Percentiles rank a stretch among this genome's conserved stretches.
phyloP scores from a whole-genome alignment of 2,888 invertebrate genomes.

The Ectemnius lituratus region DNA sequence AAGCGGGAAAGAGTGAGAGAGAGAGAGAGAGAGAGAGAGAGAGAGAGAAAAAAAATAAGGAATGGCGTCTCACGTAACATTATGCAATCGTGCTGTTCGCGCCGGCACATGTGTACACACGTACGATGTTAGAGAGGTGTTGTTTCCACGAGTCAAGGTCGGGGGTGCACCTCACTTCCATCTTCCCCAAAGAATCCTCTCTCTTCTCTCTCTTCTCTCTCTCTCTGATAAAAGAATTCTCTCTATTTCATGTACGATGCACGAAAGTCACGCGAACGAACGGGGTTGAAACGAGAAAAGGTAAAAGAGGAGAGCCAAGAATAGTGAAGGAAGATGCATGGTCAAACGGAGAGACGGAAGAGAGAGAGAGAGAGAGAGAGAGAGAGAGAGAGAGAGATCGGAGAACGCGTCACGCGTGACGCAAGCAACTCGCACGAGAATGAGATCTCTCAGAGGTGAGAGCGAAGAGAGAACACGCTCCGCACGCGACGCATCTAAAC shows the following conservation, averaged over 20 bases:
- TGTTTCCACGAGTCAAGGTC: conserved; percentile 47
- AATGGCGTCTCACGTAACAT: conserved; percentile 54
- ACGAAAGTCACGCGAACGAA: not conserved
- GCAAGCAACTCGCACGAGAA: not conserved
- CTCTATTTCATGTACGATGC: not conserved
- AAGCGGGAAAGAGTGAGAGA: not conserved
- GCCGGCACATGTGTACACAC: not conserved
- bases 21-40: too few relatives aligned
- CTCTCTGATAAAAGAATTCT: not conserved
- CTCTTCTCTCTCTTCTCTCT: conserved; percentile 9
- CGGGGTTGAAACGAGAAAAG: not conserved
- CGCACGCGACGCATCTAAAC: conserved; percentile 58
- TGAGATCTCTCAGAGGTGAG: conserved; percentile 19
- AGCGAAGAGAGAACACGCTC: conserved; percentile 19
- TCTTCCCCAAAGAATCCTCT: conserved; percentile 28
- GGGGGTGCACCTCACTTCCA: conserved; percentile 23
- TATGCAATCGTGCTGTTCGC: conserved; percentile 59
- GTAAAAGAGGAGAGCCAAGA: not conserved
- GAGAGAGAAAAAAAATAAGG: conserved; percentile 24
- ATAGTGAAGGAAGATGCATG: not conserved
- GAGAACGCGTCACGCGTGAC: not conserved
- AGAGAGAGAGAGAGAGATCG: not conserved
- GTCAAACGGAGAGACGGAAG: too few relatives aligned
- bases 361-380: not conserved
- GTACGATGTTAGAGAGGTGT: conserved; percentile 19